phyloP scores from a whole-genome alignment of 2,888 invertebrate species.

The Chorisops tibialis region DNA sequence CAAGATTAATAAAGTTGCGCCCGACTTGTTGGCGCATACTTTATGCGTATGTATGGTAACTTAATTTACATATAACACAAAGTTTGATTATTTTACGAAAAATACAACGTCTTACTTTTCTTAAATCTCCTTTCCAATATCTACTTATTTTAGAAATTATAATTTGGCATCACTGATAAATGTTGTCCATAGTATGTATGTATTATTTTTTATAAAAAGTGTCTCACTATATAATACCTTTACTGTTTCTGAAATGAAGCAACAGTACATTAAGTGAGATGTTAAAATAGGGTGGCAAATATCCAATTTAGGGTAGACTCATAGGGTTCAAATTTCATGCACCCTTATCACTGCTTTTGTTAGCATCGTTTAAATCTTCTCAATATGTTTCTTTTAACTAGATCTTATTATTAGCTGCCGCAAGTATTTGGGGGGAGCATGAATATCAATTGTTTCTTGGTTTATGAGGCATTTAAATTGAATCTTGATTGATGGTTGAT shows the following conservation, averaged over 20 bases:
- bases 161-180: no score
- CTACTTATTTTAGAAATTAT: no score
- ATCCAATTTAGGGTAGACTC: background rate
- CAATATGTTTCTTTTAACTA: slow-evolving; percentile 32
- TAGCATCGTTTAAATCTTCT: slow-evolving; percentile 26
- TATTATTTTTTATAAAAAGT: slow-evolving; percentile 1
- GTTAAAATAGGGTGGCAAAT: slow-evolving; percentile 21
- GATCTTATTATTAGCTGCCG: slow-evolving; percentile 32
- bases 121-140: no score
- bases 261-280: slow-evolving; percentile 14
- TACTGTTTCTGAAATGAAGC: slow-evolving; percentile 2
- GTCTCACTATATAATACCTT: background rate
- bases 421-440: slow-evolving; percentile 16
- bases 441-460: slow-evolving; percentile 27
- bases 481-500: slow-evolving; percentile 30
- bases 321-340: background rate
- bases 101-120: no score
- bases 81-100: no score
- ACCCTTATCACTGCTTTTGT: slow-evolving; percentile 22
- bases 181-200: no score
- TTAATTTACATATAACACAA: no score
- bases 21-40: no score
- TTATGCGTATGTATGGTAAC: no score
- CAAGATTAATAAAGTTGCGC: no score
- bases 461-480: slow-evolving; percentile 29